Evolutionary conservation across 2,888 invertebrate species (phyloP).

Genomic region (Ptilodon capucinus): DNA sequence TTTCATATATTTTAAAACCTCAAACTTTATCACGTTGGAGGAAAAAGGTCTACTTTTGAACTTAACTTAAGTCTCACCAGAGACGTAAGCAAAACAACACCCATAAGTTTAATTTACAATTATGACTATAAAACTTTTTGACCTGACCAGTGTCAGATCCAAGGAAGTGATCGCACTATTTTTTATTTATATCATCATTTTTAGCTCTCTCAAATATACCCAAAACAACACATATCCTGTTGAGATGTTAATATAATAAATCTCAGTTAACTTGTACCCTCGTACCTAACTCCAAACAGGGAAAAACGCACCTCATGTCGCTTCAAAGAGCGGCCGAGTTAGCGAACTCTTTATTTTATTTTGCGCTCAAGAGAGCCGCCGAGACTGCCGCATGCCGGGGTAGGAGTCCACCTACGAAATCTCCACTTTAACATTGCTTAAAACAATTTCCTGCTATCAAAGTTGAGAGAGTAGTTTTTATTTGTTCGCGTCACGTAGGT

Average conservation of each 20-base stretch:
- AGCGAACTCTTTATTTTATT: conserved; percentile 20
- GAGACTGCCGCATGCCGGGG: conserved; percentile 38
- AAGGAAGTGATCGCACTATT: too few species aligned
- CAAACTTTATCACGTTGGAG: too few species aligned
- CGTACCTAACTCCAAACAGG: background rate
- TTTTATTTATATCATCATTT: background rate
- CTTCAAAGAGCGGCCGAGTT: too few species aligned
- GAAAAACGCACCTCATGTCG: too few species aligned
- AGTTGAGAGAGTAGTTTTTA: conserved; percentile 65
- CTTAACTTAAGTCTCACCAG: too few species aligned
- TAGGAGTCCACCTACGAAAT: conserved; percentile 55
- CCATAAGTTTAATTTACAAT: too few species aligned
- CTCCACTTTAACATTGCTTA: conserved; percentile 60
- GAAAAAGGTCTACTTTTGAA: too few species aligned
- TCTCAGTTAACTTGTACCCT: background rate
- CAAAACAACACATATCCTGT: background rate
- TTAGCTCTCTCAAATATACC: background rate
- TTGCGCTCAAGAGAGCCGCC: conserved; percentile 35
- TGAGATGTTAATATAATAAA: too few species aligned
- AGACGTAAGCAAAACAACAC: too few species aligned
- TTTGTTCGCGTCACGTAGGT: conserved; percentile 66
- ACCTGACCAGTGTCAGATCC: too few species aligned
- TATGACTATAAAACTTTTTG: too few species aligned
- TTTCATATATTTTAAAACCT: too few species aligned
- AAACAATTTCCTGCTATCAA: conserved; percentile 71